phyloP scores from a whole-genome alignment of 2,888 invertebrate species.

The Cecidostiba fungosa region DNA sequence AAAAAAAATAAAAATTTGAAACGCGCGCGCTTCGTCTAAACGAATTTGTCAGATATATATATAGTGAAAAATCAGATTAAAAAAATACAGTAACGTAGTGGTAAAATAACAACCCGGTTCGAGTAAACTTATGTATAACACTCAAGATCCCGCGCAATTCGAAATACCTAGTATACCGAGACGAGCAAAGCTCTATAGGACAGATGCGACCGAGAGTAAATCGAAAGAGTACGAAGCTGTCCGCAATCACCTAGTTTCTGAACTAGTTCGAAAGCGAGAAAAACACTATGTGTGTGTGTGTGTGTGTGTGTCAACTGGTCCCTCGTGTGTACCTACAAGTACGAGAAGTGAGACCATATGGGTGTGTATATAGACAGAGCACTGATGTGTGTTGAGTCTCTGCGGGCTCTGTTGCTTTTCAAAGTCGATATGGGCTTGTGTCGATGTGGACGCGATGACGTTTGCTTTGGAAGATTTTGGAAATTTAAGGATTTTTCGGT shows the following conservation, averaged over 20 bases:
- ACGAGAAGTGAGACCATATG: neutral
- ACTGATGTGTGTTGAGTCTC: neutral
- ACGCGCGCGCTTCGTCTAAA: too few species aligned
- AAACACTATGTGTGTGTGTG: neutral
- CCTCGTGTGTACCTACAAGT: neutral
- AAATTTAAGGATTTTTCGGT: too few species aligned
- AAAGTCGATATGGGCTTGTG: neutral
- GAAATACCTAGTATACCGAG: neutral
- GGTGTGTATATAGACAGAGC: neutral
- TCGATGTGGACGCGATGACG: neutral
- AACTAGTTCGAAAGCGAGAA: neutral
- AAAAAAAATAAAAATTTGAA: too few species aligned
- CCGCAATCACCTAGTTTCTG: neutral
- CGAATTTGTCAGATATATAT: too few species aligned
- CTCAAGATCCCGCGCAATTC: too few species aligned
- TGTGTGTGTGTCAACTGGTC: neutral
- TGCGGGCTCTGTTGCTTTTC: neutral
- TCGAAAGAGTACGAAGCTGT: conserved; percentile 11
- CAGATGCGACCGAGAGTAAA: neutral
- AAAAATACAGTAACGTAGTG: too few species aligned
- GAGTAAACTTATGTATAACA: too few species aligned
- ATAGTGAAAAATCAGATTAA: too few species aligned
- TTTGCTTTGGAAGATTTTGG: neutral
- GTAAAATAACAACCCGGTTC: too few species aligned
- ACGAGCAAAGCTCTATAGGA: neutral